Evolutionary conservation across 2,113 vertebrate genomes (phyloP).

Genomic region (Eolophus roseicapilla): DNA sequence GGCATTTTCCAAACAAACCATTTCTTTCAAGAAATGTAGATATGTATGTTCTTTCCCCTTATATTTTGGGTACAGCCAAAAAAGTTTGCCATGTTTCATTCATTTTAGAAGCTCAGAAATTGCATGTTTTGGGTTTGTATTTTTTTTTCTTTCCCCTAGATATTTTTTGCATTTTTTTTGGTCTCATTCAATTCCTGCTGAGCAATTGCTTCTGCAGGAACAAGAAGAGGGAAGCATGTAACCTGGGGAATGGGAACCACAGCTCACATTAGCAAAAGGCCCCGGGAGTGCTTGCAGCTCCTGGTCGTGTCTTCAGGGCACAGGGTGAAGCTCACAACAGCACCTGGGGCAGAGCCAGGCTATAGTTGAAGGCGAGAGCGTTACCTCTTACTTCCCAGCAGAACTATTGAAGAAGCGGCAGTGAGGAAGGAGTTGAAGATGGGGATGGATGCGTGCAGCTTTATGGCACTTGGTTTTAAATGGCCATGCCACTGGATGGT

Average conservation of each 20-base stretch:
- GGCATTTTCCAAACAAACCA: slow-evolving; percentile 1
- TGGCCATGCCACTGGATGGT: rapidly evolving
- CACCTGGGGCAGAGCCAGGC: not conserved
- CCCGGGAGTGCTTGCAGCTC: not conserved
- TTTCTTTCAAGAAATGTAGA: not conserved
- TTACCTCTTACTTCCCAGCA: not conserved
- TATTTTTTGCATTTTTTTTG: not conserved
- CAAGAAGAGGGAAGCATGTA: not conserved
- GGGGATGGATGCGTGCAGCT: not conserved
- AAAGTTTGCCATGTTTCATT: not conserved
- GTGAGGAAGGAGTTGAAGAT: not conserved
- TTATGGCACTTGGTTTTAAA: not conserved
- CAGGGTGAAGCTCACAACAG: not conserved
- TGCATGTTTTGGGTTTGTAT: not conserved
- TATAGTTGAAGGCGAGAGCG: not conserved
- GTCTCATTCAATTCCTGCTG: not conserved
- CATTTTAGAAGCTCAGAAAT: slow-evolving; percentile 12
- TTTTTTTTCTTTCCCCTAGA: not conserved
- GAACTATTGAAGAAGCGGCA: not conserved
- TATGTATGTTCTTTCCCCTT: not conserved
- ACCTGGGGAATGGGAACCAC: not conserved
- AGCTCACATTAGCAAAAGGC: not conserved
- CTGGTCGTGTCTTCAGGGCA: not conserved
- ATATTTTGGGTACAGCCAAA: not conserved
- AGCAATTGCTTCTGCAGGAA: not conserved